These are phyloP conservation scores for Melipona beecheii DNA, from an alignment of 2,888 invertebrate species.

Conservation along the genomic window DNA sequence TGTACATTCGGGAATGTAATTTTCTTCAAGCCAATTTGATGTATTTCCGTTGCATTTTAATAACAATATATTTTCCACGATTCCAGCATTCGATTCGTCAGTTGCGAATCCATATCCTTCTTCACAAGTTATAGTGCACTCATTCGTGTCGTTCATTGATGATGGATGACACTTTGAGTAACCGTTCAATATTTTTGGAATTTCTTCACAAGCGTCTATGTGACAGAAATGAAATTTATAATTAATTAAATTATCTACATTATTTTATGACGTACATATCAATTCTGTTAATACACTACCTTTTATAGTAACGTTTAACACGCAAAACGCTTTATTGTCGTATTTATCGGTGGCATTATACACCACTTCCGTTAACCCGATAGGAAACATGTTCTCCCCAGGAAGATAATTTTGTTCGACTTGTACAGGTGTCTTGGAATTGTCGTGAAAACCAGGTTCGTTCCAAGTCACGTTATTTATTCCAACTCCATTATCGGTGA, in stretches of 20 bases:
- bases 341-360: conserved; percentile 87
- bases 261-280: not conserved
- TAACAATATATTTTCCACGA: conserved; percentile 71
- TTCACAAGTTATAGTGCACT: conserved; percentile 86
- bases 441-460: conserved; percentile 87
- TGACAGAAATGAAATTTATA: not conserved
- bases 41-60: conserved; percentile 75
- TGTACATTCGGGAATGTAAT: conserved; percentile 86
- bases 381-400: conserved; percentile 84
- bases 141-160: conserved; percentile 79
- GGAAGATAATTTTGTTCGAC: conserved; percentile 83
- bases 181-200: conserved; percentile 85
- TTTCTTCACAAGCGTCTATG: conserved; percentile 83
- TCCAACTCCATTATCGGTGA: conserved; percentile 77
- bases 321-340: conserved; percentile 86
- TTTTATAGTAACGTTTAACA: conserved; percentile 87
- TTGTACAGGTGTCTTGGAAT: conserved; percentile 83
- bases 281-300: conserved; percentile 79
- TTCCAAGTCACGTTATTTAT: conserved; percentile 86
- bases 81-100: conserved; percentile 72
- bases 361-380: conserved; percentile 86
- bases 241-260: not conserved
- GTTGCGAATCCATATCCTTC: conserved; percentile 87
- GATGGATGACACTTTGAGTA: conserved; percentile 84
- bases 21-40: conserved; percentile 67